Base-by-base conservation (phyloP, 2,888 invertebrate genomes). In the Drosophila ezoana region DNA sequence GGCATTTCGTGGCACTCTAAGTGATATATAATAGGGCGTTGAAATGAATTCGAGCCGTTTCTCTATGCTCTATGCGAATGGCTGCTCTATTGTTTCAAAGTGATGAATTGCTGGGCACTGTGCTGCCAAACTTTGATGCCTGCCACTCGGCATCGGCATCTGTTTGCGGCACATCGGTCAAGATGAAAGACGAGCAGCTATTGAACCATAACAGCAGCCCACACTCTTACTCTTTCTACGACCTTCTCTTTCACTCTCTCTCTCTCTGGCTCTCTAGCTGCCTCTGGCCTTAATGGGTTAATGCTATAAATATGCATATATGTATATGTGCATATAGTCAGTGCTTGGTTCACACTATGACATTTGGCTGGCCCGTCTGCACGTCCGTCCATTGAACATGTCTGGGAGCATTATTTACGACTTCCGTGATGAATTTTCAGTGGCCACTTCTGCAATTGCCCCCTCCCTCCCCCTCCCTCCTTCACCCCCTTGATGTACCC, bases 381-480 rank as follows among this genome's bases (percentile, higher is more conserved):
- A 45, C 56, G 71, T 71, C 18, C 40, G 28, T 61, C 81, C 59
- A 62, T 58, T 56, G 49, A 60, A 38, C 47, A 61, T 76, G 76
- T 79, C 76, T 79, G 76, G 56, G 64, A 63, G 76, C 74, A 67
- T 75, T 75, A 83, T 83, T 83, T 83, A 83, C 87, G 83, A 83
- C 83, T 83, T 83, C 83, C 83, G 83, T 79, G 89, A 79, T 70
- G 81, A 58, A 80, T 69, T 86, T 75, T 79, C 87, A 79, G 76
- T 69, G 86, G 76, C 70, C 49, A 75, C 76, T 76, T 66, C 57
- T 61, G 48, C 74, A 64, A 64, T 65, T 59, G 47, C 53, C 38
- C 14, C 23, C n/a, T n/a, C n/a, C n/a, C n/a, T n/a, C n/a, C n/a
- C n/a, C n/a, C n/a, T n/a, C n/a, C n/a, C n/a, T n/a, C n/a, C 38